phyloP scores from a whole-genome alignment of 92 coral and sea anemone species.

The Isaurus tuberculatus region DNA sequence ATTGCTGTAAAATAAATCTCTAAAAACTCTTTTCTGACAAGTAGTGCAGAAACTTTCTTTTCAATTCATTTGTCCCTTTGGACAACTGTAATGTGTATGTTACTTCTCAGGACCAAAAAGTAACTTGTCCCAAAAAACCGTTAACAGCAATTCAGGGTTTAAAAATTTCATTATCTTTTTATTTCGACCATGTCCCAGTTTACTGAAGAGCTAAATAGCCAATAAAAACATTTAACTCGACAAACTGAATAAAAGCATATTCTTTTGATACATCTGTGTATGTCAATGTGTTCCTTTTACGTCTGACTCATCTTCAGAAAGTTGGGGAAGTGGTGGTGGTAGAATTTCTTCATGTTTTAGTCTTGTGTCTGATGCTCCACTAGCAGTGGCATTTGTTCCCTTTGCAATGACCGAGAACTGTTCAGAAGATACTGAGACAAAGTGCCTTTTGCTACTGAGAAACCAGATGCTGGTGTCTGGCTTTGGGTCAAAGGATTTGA shows the following conservation, averaged over 20 bases:
- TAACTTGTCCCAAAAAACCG: background rate
- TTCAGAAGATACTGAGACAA: slow-evolving; percentile 27
- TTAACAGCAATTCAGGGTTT: too few species aligned
- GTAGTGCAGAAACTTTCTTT: background rate
- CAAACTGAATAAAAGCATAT: slow-evolving; percentile 5
- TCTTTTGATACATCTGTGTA: background rate
- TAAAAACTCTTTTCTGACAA: too few species aligned
- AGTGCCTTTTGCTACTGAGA: slow-evolving; percentile 37
- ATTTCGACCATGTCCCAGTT: too few species aligned
- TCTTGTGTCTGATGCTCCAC: slow-evolving; percentile 29
- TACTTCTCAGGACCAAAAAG: background rate
- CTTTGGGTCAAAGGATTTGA: slow-evolving; percentile 47
- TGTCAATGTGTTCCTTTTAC: slow-evolving; percentile 5
- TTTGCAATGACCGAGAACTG: slow-evolving; percentile 11
- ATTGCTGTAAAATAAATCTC: too few species aligned
- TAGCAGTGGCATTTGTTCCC: slow-evolving; percentile 36
- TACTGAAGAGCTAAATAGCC: too few species aligned
- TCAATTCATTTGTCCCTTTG: background rate
- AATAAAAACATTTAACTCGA: background rate
- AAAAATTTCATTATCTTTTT: too few species aligned
- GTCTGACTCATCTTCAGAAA: slow-evolving; percentile 33
- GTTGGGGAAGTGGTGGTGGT: slow-evolving; percentile 39
- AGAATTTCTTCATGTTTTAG: background rate
- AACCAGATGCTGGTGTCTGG: slow-evolving; percentile 44
- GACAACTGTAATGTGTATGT: background rate